Evolutionary conservation across 2,888 invertebrate species (phyloP).

Genomic region (Tenthredo distinguenda): DNA sequence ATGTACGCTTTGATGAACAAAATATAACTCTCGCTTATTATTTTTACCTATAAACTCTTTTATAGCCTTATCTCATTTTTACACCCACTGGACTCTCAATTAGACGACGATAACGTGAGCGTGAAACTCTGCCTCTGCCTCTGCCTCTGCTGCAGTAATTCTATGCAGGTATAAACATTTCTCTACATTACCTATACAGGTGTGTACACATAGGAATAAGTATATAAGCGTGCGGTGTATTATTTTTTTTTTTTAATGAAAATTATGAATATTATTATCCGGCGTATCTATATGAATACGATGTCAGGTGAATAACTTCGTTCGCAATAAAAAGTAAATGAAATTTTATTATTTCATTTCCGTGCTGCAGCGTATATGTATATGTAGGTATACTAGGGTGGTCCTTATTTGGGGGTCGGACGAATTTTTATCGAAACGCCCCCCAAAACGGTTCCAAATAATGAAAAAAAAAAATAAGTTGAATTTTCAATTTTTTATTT

Average conservation of each 20-base stretch:
- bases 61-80: constrained; percentile 2
- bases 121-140: neutral
- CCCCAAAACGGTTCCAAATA: too few relatives aligned
- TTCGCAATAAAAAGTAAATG: constrained; percentile 2
- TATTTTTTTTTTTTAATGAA: neutral
- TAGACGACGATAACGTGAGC: constrained; percentile 1
- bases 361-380: neutral
- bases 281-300: neutral
- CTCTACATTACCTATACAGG: too few relatives aligned
- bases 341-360: neutral
- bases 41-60: neutral
- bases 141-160: neutral
- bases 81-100: constrained; percentile 2
- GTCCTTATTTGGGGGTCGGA: too few relatives aligned
- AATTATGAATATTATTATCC: neutral
- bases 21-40: neutral
- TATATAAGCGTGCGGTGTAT: neutral
- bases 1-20: neutral
- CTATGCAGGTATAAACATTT: too few relatives aligned
- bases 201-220: neutral
- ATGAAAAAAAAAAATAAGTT: too few relatives aligned
- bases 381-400: too few relatives aligned
- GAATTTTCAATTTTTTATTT: too few relatives aligned
- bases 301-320: neutral
- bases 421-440: too few relatives aligned